Base-by-base conservation (phyloP, 2,797 vertebrate species). In the Fistularia tabacaria region DNA sequence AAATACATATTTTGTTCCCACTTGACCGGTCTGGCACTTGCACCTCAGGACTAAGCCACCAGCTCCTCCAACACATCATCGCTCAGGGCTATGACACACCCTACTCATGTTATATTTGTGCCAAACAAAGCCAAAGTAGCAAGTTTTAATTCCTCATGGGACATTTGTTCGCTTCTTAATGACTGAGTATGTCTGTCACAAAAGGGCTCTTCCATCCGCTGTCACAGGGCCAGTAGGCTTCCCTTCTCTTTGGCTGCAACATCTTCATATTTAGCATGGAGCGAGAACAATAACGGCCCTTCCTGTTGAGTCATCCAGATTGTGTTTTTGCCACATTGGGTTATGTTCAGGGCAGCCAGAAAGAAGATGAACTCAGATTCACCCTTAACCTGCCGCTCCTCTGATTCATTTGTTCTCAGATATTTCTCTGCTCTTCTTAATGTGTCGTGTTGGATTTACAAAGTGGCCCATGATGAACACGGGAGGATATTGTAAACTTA, bases 1-100 rank as follows among this genome's bases (percentile, higher is more conserved):
- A 78, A 87, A 82, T 81, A 75, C 78, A 62, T 60, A 66, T 75
- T 80, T 85, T 85, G 78, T 83, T 74, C 48, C 50, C 46, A 46
- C 66, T 54, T 78, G 75, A 81, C 69, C 82, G 74, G 81, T 84
- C 63, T 76, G 61, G 70, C 79, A 81, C 63, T 69, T 55, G 51
- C 65, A 77, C 72, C 70, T 77, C 59, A 72, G 69, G 46, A 69
- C 63, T 62, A 51, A 47, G n/a, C 52, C 49, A 47, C 10, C 9
- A 6, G 10, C n/a, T 15, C 12, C 42, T 42, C 13, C 44, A 38
- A 3, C 25, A 38, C 14, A 13, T 49, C 65, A 45, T 9, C 46
- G 63, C 61, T 61, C 45, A 14, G 47, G 64, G 74, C 47, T 76
- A 66, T 38, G 50, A 71, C 74, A 80, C 81, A 69, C 79, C 81